A percentile compares a stretch with the other conserved stretches of the same genome.
Evolutionary conservation across 2,797 vertebrate species (phyloP).

Genomic region (Mormyrus proboscirostris): DNA sequence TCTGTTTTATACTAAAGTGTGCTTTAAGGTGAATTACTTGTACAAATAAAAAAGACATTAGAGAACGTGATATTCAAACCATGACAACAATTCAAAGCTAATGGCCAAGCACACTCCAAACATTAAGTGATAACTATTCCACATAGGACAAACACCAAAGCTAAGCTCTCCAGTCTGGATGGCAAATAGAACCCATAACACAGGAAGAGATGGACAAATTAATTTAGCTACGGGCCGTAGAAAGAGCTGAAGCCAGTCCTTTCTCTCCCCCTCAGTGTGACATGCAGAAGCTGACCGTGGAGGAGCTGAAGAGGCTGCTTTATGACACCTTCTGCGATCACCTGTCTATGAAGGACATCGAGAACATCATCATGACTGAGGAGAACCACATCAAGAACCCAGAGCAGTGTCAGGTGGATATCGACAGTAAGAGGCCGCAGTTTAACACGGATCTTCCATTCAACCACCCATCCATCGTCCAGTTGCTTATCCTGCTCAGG

Average conservation of each 20-base stretch:
- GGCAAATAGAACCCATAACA: neutral
- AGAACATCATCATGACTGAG: slow-evolving; percentile 98
- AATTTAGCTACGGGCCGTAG: neutral
- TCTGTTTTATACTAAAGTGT: neutral
- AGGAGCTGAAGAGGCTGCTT: slow-evolving; percentile 90
- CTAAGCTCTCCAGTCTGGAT: neutral
- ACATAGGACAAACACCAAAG: neutral
- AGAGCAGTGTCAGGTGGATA: slow-evolving; percentile 85
- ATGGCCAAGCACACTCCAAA: neutral
- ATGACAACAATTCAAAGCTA: neutral
- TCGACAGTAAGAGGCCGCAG: slow-evolving; percentile 80
- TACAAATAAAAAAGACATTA: neutral
- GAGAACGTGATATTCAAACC: neutral
- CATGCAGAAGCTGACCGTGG: slow-evolving; percentile 97
- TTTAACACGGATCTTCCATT: slow-evolving; percentile 11
- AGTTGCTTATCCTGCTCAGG: neutral
- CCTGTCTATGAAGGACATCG: slow-evolving; percentile 97
- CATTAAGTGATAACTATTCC: neutral
- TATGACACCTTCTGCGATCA: slow-evolving; percentile 98
- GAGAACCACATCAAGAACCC: slow-evolving; percentile 93
- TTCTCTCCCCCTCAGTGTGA: slow-evolving; percentile 68
- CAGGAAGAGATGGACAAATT: neutral
- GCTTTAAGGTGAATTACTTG: neutral
- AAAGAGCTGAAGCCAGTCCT: neutral
- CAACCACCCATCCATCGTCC: neutral